Evolutionary conservation across 2,888 invertebrate genomes (phyloP).

Genomic region (Laspeyria flexula): DNA sequence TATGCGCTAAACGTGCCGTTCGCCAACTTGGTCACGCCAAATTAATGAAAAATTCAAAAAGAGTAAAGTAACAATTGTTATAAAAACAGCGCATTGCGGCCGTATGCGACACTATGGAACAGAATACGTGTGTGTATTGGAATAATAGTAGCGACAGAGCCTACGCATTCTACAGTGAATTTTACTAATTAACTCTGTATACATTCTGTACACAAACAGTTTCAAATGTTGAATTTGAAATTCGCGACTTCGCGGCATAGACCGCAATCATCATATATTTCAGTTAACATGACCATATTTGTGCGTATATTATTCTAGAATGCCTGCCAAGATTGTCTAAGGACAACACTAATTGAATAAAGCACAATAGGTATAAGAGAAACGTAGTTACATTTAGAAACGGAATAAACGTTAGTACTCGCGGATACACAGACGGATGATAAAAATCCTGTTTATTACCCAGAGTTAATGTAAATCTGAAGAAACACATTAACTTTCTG

Average conservation of each 20-base stretch:
- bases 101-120: conserved; percentile 43
- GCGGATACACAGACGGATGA: conserved; percentile 3
- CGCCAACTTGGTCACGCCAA: conserved; percentile 21
- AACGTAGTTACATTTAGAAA: not conserved
- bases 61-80: conserved; percentile 25
- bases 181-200: conserved; percentile 26
- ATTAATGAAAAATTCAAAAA: conserved; percentile 44
- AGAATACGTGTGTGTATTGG: conserved; percentile 26
- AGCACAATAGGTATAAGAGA: not conserved
- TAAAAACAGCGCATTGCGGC: conserved; percentile 66
- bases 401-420: conserved; percentile 4
- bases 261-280: conserved; percentile 3
- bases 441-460: conserved; percentile 21
- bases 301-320: not conserved
- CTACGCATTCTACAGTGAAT: conserved; percentile 10
- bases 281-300: not conserved
- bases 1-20: conserved; percentile 31
- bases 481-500: conserved; percentile 39
- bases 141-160: conserved; percentile 9
- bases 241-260: conserved; percentile 1
- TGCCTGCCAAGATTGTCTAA: not conserved
- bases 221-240: conserved; percentile 9
- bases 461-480: conserved; percentile 18
- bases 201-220: conserved; percentile 15
- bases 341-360: not conserved